Percentiles rank a stretch among this genome's conserved stretches.
Conservation (phyloP, 2,113 vertebrate genomes). For the Cromileptes altivelis region DNA sequence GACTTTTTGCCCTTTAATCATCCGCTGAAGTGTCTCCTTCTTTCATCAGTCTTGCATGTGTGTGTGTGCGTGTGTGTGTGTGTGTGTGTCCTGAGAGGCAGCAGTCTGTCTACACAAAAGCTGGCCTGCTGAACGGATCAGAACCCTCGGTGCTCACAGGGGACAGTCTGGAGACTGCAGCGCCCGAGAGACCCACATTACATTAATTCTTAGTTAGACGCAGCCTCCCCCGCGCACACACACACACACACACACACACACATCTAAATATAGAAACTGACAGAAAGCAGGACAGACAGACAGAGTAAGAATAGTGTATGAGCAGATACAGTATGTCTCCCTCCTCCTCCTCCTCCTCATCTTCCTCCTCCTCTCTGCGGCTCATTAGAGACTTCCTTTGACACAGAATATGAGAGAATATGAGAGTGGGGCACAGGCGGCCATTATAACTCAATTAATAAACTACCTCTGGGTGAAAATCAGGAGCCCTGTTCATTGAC, state of each 20-base stretch:
- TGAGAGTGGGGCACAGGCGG: slow-evolving; percentile 77
- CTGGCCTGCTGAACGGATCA: slow-evolving; percentile 59
- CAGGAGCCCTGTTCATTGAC: background rate
- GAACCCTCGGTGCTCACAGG: slow-evolving; percentile 46
- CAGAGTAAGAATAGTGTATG: background rate
- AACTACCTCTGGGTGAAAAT: slow-evolving; percentile 46
- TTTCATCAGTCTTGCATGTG: slow-evolving; percentile 78
- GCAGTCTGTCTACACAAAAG: slow-evolving; percentile 36
- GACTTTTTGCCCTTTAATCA: slow-evolving; percentile 57
- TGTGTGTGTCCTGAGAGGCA: slow-evolving; percentile 41
- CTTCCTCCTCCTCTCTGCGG: slow-evolving; percentile 22
- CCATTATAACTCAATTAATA: slow-evolving; percentile 88
- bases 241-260: background rate
- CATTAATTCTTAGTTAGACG: slow-evolving; percentile 33
- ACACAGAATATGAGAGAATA: slow-evolving; percentile 79
- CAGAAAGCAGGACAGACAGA: background rate
- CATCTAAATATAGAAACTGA: slow-evolving; percentile 11
- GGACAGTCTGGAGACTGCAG: slow-evolving; percentile 48
- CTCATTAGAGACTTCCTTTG: slow-evolving; percentile 75
- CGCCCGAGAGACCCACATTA: slow-evolving; percentile 12
- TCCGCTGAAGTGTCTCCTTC: slow-evolving; percentile 64
- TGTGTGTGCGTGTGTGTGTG: slow-evolving; percentile 14
- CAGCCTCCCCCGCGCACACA: background rate
- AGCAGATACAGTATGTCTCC: slow-evolving; percentile 11
- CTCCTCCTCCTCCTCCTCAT: background rate